A percentile compares a stretch with the other conserved stretches of the same genome.
phyloP scores from a whole-genome alignment of 2,888 invertebrate genomes.

The Sesamia inferens region DNA sequence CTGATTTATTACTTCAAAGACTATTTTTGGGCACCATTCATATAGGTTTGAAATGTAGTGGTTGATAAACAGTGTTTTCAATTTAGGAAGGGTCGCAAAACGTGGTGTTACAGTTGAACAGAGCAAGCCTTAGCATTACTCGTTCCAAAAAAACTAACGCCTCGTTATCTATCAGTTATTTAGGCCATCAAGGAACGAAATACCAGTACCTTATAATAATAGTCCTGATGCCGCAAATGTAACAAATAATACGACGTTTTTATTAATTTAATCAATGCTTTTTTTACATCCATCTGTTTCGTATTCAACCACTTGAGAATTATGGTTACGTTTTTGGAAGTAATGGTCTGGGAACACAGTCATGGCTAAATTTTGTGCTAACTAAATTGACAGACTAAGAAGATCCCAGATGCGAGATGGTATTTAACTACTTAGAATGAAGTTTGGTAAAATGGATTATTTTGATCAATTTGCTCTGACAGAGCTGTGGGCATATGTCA shows the following conservation, averaged over 20 bases:
- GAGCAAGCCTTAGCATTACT: not conserved
- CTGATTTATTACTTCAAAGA: not conserved
- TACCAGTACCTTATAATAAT: constrained; percentile 41
- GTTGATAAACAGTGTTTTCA: not conserved
- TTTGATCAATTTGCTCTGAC: constrained; percentile 3
- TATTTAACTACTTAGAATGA: constrained; percentile 1
- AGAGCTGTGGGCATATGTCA: constrained; percentile 4
- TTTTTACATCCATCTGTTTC: not conserved
- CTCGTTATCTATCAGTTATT: constrained; percentile 11
- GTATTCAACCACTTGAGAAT: not conserved
- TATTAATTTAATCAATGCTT: constrained; percentile 21
- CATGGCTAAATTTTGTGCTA: not conserved
- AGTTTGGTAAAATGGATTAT: constrained; percentile 9
- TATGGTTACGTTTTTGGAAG: no score
- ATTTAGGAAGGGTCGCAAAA: not conserved
- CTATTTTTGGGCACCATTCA: not conserved
- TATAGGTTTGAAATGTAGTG: not conserved
- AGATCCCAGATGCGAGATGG: not conserved
- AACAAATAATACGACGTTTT: constrained; percentile 38
- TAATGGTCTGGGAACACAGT: no score
- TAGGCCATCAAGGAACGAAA: constrained; percentile 27
- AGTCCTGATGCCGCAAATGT: constrained; percentile 45
- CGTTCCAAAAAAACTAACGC: constrained; percentile 14
- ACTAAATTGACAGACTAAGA: not conserved
- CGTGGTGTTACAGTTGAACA: not conserved